phyloP scores from a whole-genome alignment of 2,113 vertebrate species.

The Eidolon helvum region DNA sequence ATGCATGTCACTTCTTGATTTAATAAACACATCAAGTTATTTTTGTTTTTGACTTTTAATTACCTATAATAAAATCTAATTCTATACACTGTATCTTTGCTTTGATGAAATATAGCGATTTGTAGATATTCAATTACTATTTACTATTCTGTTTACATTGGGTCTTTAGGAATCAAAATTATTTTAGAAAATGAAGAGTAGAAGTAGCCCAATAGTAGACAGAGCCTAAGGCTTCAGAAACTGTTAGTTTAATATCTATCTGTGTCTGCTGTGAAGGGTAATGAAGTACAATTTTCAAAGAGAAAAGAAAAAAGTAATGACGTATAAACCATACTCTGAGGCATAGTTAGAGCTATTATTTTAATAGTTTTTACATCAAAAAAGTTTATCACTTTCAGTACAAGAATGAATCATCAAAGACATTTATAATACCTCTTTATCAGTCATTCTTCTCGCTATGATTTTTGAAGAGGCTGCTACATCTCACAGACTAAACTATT shows the following conservation, averaged over 20 bases:
- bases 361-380: neutral
- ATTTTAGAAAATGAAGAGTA: slow-evolving; percentile 38
- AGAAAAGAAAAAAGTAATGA: neutral
- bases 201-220: neutral
- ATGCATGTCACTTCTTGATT: neutral
- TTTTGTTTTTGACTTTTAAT: slow-evolving; percentile 17
- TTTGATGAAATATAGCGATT: neutral
- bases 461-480: neutral
- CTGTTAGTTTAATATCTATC: neutral
- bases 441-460: neutral
- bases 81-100: neutral
- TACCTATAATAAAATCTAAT: neutral
- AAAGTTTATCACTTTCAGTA: neutral
- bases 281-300: neutral
- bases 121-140: neutral
- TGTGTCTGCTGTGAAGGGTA: neutral
- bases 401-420: slow-evolving; percentile 17
- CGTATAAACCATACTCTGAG: neutral
- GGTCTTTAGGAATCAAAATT: neutral
- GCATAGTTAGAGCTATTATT: neutral
- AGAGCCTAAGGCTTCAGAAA: neutral
- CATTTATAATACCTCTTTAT: neutral
- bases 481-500: neutral
- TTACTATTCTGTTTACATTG: neutral
- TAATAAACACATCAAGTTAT: neutral